Percentiles rank a stretch among this genome's conserved stretches.
phyloP scores from a whole-genome alignment of 37 sponge, comb jelly and placozoan genomes.

The Dysidea cf. avara region DNA sequence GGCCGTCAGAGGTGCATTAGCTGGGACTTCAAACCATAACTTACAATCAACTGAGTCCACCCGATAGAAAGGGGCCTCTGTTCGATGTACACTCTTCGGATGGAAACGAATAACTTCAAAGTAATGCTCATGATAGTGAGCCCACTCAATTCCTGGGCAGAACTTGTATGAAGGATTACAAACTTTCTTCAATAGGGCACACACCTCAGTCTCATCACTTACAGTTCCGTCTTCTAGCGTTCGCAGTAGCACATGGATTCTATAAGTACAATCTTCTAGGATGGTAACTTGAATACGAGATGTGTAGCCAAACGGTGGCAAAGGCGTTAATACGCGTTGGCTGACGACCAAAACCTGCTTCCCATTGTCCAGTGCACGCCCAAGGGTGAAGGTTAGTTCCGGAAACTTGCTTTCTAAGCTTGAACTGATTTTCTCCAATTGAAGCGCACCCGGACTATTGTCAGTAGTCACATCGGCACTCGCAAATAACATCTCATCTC shows the following conservation, averaged over 20 bases:
- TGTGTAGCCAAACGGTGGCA: constrained; percentile 21
- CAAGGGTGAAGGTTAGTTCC: too few relatives aligned
- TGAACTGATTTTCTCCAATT: too few relatives aligned
- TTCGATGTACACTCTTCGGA: constrained; percentile 20
- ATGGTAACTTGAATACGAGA: constrained; percentile 1
- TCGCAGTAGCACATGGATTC: constrained; percentile 23
- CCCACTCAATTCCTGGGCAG: constrained; percentile 31
- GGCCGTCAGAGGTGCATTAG: constrained; percentile 21
- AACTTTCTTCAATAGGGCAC: constrained; percentile 2
- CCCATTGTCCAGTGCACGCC: too few relatives aligned
- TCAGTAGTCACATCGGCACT: too few relatives aligned
- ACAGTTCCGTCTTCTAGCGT: constrained; percentile 24
- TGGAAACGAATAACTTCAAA: constrained; percentile 33
- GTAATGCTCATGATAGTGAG: background rate
- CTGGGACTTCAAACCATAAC: constrained; percentile 27
- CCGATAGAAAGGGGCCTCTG: constrained; percentile 21
- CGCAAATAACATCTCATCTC: too few relatives aligned
- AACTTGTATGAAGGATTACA: constrained; percentile 24
- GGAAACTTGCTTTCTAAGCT: too few relatives aligned
- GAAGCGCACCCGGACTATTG: too few relatives aligned
- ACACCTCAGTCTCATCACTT: background rate
- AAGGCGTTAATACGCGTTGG: too few relatives aligned
- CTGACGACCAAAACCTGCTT: too few relatives aligned
- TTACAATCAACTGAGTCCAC: constrained; percentile 23
- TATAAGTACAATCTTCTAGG: constrained; percentile 17